Conservation (phyloP, 2,113 vertebrate genomes). For the Nothoprocta pentlandii region DNA sequence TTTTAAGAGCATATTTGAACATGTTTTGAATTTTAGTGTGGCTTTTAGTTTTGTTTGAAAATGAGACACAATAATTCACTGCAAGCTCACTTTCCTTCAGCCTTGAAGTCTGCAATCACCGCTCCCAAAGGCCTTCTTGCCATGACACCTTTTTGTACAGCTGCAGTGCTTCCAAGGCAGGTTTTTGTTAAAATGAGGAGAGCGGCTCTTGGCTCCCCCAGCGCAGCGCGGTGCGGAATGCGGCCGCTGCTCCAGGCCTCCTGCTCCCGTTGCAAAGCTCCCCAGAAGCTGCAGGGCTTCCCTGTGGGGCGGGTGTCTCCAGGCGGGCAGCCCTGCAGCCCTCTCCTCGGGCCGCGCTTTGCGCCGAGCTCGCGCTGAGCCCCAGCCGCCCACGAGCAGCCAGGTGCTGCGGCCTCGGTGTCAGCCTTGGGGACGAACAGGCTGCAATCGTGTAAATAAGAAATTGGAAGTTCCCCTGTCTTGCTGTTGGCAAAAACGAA, state of each 20-base stretch:
- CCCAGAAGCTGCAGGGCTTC: background rate
- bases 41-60: background rate
- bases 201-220: fast-evolving
- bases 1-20: background rate
- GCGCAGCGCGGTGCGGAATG: background rate
- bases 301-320: too few species aligned
- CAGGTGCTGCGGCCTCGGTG: background rate
- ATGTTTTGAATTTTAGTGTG: background rate
- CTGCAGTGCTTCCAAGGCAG: background rate
- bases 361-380: fast-evolving
- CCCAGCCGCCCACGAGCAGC: background rate
- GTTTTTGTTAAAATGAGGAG: background rate
- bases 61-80: background rate
- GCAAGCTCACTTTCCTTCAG: background rate
- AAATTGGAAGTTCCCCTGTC: background rate
- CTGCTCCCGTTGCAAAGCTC: background rate
- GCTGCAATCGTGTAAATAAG: background rate
- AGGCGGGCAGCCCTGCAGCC: background rate
- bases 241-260: background rate
- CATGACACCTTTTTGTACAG: fast-evolving
- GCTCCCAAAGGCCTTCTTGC: fast-evolving
- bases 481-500: background rate
- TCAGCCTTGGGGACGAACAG: background rate
- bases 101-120: background rate
- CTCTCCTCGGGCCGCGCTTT: background rate